These are phyloP conservation scores for Pangasius krempfi DNA, from an alignment of 2,797 vertebrate species.

Conservation along the genomic window DNA sequence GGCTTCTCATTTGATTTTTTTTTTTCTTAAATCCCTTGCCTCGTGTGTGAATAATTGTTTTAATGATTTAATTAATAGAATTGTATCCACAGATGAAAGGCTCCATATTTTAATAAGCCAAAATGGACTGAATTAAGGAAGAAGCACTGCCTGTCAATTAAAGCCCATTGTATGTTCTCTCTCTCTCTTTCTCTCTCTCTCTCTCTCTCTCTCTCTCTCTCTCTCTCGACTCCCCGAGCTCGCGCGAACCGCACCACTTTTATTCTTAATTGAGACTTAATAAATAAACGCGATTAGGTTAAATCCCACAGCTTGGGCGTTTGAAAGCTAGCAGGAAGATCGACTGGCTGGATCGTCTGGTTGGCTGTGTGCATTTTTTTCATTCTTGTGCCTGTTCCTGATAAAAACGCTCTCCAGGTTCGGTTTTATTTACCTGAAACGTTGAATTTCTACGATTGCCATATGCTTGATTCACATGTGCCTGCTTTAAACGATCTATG, in stretches of 20 bases:
- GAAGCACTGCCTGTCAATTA: slow-evolving; percentile 75
- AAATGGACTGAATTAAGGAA: slow-evolving; percentile 73
- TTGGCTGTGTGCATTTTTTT: slow-evolving; percentile 49
- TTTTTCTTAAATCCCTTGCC: slow-evolving; percentile 68
- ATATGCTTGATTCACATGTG: slow-evolving; percentile 70
- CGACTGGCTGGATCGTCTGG: slow-evolving; percentile 47
- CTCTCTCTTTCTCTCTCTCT: too few relatives aligned
- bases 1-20: slow-evolving; percentile 69
- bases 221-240: slow-evolving; percentile 68
- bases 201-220: too few relatives aligned
- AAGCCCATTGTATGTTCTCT: slow-evolving; percentile 67
- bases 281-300: slow-evolving; percentile 79
- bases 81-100: slow-evolving; percentile 82
- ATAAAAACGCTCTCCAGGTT: slow-evolving; percentile 74
- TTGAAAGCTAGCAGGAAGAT: slow-evolving; percentile 50
- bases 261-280: slow-evolving; percentile 79
- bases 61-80: slow-evolving; percentile 86
- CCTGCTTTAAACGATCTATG: not conserved
- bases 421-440: slow-evolving; percentile 84
- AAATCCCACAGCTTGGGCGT: slow-evolving; percentile 71
- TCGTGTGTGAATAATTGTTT: slow-evolving; percentile 76
- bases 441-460: slow-evolving; percentile 73
- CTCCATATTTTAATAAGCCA: slow-evolving; percentile 79
- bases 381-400: slow-evolving; percentile 71
- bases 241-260: slow-evolving; percentile 71